Base-by-base conservation (phyloP, 1,140 invertebrate species). In the Drosophila prosaltans region DNA sequence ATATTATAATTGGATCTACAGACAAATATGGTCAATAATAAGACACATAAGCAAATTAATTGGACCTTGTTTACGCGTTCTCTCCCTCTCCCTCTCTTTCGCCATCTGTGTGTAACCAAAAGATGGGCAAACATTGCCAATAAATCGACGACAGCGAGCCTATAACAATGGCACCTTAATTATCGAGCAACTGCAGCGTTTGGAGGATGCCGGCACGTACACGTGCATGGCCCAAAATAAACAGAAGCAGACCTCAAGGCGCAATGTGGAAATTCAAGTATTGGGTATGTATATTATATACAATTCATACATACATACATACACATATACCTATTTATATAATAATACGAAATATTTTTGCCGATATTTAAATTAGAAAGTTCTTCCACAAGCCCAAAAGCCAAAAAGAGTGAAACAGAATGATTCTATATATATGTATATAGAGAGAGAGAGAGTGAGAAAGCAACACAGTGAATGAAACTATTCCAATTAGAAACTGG, bases 201-300 rank as follows among this genome's bases (percentile, higher is more conserved):
- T 94, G 32, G 95, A 97, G 74, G 96, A 97, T 91, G 95, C 96
- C 4, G 95, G 96, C 2, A 96, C 96, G 2, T 98, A 98, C 93
- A 97, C 96, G 8, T 98, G 98, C 92, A 96, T 97, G 76, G 97
- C 97, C 0, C 95, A 95, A 65, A 98, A 97, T 92, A 94, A 96
- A 65, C 96, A 97, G 82, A 95, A 95, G 51, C 95, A 97, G 77
- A 95, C 95, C 0, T 95, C 96, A 16, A 94, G 96, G 26, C 94
- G 96, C 69, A 96, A 97, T 66, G 96, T 97, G 1, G 96, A 97
- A 93, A 96, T 97, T 45, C 96, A 96, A 93, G 96, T 97, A 72
- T 94, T 97, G 92, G 96, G 96, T 97, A 93, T 24, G 45, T 51
- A 51, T 48, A 51, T 48, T 30, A 30, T 30, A 30, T 16, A 0